Conservation (phyloP, 2,888 invertebrate species). For the Unio delphinus region DNA sequence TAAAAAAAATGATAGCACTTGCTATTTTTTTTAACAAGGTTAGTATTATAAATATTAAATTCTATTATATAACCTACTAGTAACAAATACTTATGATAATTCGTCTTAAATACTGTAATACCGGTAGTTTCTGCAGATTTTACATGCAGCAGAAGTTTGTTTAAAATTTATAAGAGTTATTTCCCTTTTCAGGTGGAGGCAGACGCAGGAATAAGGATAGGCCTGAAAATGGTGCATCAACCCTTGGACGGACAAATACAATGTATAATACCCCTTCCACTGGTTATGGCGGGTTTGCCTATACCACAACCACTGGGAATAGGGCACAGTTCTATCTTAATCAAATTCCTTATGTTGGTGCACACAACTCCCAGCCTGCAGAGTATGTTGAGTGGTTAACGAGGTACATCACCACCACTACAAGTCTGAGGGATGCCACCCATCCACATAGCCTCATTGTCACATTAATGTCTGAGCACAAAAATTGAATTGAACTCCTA, state of each 20-base stretch:
- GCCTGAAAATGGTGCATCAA: conserved; percentile 17
- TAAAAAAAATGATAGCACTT: too few relatives aligned
- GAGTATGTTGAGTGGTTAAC: conserved; percentile 57
- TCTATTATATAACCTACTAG: too few relatives aligned
- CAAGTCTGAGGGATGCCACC: conserved; percentile 32
- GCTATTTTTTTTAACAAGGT: too few relatives aligned
- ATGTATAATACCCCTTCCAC: conserved; percentile 27
- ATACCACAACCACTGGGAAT: conserved; percentile 41
- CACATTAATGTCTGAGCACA: not conserved
- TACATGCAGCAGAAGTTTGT: too few relatives aligned
- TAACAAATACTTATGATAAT: too few relatives aligned
- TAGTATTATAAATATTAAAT: too few relatives aligned
- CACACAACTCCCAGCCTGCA: conserved; percentile 47
- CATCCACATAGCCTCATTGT: not conserved
- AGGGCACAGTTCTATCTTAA: conserved; percentile 52
- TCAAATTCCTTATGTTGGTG: conserved; percentile 51
- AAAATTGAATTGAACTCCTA: too few relatives aligned
- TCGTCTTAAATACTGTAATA: too few relatives aligned
- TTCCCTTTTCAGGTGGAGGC: conserved; percentile 37
- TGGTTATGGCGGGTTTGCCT: conserved; percentile 48
- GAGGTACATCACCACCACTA: conserved; percentile 38
- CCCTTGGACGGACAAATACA: conserved; percentile 36
- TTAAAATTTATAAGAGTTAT: not conserved
- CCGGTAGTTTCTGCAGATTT: too few relatives aligned
- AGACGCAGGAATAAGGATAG: conserved; percentile 33